Conservation (phyloP, 2,888 invertebrate species). For the Thumatha senex region DNA sequence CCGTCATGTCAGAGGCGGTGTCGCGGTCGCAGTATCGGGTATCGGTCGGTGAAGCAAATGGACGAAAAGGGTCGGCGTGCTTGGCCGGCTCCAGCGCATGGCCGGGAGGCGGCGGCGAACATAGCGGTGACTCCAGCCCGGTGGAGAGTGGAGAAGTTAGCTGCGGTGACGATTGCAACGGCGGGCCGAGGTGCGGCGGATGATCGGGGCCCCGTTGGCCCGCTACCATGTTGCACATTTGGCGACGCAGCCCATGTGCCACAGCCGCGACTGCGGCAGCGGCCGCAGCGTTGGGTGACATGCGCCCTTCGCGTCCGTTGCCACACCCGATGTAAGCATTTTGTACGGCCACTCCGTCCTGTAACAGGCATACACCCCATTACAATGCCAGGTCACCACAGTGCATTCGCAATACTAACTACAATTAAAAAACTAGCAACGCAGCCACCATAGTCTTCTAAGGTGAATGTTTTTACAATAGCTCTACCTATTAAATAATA, state of each 20-base stretch:
- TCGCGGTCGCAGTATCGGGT: conserved; percentile 88
- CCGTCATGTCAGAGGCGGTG: conserved; percentile 65
- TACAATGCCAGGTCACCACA: conserved; percentile 27
- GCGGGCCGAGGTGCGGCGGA: conserved; percentile 76
- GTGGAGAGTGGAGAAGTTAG: conserved; percentile 81
- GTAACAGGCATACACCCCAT: conserved; percentile 61
- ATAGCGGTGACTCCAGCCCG: conserved; percentile 85
- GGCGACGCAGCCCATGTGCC: conserved; percentile 92
- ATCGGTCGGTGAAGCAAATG: conserved; percentile 82
- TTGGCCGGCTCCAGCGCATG: conserved; percentile 86
- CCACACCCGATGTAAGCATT: conserved; percentile 83
- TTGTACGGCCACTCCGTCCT: conserved; percentile 84
- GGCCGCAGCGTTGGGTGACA: conserved; percentile 86
- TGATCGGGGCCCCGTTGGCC: conserved; percentile 72
- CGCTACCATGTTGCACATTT: conserved; percentile 92
- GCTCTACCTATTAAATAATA: not conserved
- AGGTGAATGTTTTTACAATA: conserved; percentile 4
- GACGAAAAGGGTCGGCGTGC: conserved; percentile 81
- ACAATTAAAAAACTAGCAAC: conserved; percentile 2
- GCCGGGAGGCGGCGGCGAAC: conserved; percentile 86
- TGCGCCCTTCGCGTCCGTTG: conserved; percentile 81
- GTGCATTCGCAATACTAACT: not conserved
- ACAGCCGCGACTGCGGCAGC: conserved; percentile 94
- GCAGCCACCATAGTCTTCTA: not conserved
- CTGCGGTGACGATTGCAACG: conserved; percentile 72